A percentile compares a stretch with the other conserved stretches of the same genome.
Conservation (phyloP, 2,113 vertebrate genomes). For the Tretioscincus oriximinensis region DNA sequence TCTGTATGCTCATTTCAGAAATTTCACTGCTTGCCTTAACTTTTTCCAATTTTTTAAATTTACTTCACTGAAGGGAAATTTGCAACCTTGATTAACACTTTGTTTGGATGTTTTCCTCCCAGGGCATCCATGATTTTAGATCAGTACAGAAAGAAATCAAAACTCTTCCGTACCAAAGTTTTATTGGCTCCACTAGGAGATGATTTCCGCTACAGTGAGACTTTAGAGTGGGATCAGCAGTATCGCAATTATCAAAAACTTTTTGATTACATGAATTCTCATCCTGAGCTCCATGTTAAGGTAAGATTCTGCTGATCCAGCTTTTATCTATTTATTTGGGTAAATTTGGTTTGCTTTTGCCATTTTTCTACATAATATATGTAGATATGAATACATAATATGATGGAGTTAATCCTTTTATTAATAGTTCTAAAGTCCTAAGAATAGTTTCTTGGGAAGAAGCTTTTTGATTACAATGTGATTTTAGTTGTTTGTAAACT, state of each 20-base stretch:
- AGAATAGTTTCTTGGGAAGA: neutral
- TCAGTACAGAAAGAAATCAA: slow-evolving; percentile 94
- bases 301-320: slow-evolving; percentile 62
- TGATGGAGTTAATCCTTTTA: neutral
- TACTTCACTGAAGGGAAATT: neutral
- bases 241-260: slow-evolving; percentile 90
- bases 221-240: slow-evolving; percentile 89
- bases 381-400: too few relatives aligned
- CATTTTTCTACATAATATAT: neutral
- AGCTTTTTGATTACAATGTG: neutral
- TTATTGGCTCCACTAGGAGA: slow-evolving; percentile 87
- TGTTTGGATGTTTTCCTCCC: neutral
- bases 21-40: neutral
- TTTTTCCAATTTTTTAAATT: neutral
- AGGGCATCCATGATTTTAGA: slow-evolving; percentile 88
- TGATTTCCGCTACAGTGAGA: slow-evolving; percentile 88
- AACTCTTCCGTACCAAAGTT: slow-evolving; percentile 87
- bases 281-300: slow-evolving; percentile 84
- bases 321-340: neutral
- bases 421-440: neutral
- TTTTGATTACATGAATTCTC: slow-evolving; percentile 89
- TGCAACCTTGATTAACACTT: neutral
- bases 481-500: neutral
- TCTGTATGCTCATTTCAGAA: neutral
- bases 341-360: neutral